Evolutionary conservation across 2,888 invertebrate species (phyloP), one percentile per base, ranked within the genome.

Genomic region (Drosophila sordidapex): DNA sequence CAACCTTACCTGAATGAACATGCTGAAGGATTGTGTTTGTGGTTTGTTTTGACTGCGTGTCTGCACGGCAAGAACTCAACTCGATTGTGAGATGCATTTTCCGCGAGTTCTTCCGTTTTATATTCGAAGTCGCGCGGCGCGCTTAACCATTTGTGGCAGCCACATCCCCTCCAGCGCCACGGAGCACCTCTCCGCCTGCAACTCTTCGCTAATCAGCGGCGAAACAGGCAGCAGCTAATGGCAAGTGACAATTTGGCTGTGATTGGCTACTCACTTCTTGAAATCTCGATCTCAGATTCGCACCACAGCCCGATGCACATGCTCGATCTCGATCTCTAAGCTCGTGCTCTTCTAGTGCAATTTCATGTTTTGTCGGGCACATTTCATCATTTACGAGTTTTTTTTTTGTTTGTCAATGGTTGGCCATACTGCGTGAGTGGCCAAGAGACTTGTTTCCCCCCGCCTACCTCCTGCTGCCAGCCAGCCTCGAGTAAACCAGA

Each of bases 21-120:
- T 93, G 70, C 67, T 79, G 69, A 48, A 63, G 70, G 81, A 86
- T 70, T 21, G 13, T 46, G 49, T 40, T 29, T 81, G 78, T 69
- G 27, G 21, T 29, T 48, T 58, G 52, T 49, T 68, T 31, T 54
- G 29, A 43, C 27, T 40, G 21, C 29, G 78, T 88, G 88, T 91
- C 92, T 89, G 90, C 88, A 87, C 93, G 91, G 86, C 90, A 88
- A 91, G 90, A 91, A 90, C 91, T 90, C 92, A 90, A 85, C 87
- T 92, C 84, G 87, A 90, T 73, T 93, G 92, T 93, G 93, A 93
- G 92, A 91, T 92, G 89, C 82, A 88, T 89, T 90, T 85, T 79
- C 81, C 78, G 81, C 89, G 81, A 79, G 85, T 83, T 87, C 83
- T 91, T 89, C 83, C 91, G 92, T 93, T 93, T 92, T 93, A 93